These are phyloP conservation scores for Hemichromis elongatus DNA, from an alignment of 2,113 vertebrate species.

Conservation along the genomic window DNA sequence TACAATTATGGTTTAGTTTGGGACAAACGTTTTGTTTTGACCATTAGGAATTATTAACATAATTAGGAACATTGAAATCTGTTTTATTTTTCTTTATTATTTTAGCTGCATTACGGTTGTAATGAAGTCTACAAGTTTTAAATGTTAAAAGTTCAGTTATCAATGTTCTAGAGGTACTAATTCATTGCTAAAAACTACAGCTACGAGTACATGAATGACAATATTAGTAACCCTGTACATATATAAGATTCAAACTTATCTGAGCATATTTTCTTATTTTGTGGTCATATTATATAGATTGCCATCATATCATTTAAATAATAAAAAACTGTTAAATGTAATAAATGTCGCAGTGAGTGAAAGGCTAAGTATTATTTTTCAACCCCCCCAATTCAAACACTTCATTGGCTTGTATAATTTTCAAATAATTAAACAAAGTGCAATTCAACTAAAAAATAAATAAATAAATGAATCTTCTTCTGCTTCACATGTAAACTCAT, in stretches of 20 bases:
- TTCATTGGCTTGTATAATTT: not conserved
- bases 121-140: not conserved
- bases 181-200: not conserved
- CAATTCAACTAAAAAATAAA: not conserved
- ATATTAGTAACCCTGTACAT: not conserved
- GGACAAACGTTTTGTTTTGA: not conserved
- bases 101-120: not conserved
- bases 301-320: not conserved
- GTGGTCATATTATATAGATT: not conserved
- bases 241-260: not conserved
- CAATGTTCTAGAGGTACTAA: not conserved
- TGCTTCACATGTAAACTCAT: not conserved
- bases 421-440: not conserved
- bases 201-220: not conserved
- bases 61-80: rapidly evolving
- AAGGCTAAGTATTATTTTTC: not conserved
- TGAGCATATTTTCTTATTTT: not conserved
- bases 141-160: not conserved
- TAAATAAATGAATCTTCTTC: not conserved
- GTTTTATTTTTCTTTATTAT: not conserved
- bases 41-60: not conserved
- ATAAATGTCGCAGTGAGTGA: not conserved
- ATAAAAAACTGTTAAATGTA: not conserved
- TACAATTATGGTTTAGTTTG: not conserved
- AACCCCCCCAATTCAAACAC: not conserved